phyloP scores from a whole-genome alignment of 2,888 invertebrate species.

The Calameuta filiformis region DNA sequence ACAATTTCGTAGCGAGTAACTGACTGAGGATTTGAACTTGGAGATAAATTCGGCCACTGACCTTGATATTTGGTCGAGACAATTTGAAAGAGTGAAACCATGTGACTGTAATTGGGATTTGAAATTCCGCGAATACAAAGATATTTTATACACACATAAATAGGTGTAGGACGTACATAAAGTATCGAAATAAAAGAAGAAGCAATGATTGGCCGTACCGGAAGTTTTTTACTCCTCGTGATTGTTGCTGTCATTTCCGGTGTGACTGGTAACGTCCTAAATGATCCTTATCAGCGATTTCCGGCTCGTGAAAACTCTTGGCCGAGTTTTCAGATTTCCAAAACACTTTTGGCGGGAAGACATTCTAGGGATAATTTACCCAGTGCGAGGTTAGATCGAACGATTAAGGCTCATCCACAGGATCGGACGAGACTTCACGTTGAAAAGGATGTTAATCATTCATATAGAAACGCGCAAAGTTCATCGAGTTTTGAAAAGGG shows the following conservation, averaged over 20 bases:
- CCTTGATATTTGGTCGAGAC: neutral
- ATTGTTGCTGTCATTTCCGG: slow-evolving; percentile 5
- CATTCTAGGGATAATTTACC: neutral
- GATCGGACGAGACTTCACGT: neutral
- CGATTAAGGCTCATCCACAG: neutral
- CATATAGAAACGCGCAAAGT: slow-evolving; percentile 6
- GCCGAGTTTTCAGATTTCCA: slow-evolving; percentile 5
- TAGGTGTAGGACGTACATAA: neutral
- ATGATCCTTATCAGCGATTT: neutral
- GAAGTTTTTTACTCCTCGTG: neutral
- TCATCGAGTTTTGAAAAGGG: slow-evolving; percentile 1
- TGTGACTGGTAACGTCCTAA: neutral
- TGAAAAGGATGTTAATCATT: neutral
- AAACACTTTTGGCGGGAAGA: neutral
- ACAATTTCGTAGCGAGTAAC: slow-evolving; percentile 45
- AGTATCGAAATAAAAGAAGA: neutral
- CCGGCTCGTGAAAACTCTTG: neutral
- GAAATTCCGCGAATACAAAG: neutral
- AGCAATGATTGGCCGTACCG: neutral
- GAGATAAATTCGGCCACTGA: neutral
- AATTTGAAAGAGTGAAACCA: neutral
- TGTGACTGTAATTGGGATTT: neutral
- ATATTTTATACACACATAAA: neutral
- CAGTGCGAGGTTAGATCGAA: neutral
- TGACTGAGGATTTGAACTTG: neutral